Percentiles rank a stretch among this genome's conserved stretches.
These are phyloP conservation scores for Trogon melanurus DNA, from an alignment of 2,113 vertebrate genomes.

Conservation along the genomic window DNA sequence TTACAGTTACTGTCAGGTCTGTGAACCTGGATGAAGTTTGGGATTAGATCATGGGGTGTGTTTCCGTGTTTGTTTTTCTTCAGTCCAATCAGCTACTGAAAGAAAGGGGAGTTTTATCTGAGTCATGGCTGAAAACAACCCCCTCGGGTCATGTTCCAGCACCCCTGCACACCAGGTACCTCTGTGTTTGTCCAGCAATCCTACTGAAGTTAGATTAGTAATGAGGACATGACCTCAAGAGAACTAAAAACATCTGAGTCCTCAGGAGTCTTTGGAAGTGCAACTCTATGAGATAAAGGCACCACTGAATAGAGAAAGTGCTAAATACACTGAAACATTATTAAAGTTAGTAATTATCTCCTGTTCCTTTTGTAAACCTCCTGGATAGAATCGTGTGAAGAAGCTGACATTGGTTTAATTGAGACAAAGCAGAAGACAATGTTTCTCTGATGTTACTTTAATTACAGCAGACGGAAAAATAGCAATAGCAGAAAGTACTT, in stretches of 20 bases:
- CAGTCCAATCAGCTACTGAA: neutral
- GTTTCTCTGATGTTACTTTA: constrained; percentile 35
- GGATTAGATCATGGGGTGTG: neutral
- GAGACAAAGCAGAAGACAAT: neutral
- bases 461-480: constrained; percentile 46
- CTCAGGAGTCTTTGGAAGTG: neutral
- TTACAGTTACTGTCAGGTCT: neutral
- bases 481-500: neutral
- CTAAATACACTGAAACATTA: neutral
- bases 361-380: neutral
- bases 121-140: neutral
- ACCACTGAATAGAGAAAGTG: neutral
- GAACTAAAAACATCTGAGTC: neutral
- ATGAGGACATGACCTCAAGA: neutral
- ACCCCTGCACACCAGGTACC: neutral
- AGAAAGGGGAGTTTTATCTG: neutral
- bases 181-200: neutral
- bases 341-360: neutral
- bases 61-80: neutral
- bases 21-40: neutral
- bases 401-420: constrained; percentile 20
- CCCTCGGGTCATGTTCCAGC: neutral
- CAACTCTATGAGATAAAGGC: neutral
- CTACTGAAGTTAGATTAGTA: neutral
- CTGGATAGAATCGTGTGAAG: neutral